Percentiles rank a stretch among this genome's conserved stretches.
phyloP scores from a whole-genome alignment of 2,888 invertebrate genomes.

The Scaptomyza flava region DNA sequence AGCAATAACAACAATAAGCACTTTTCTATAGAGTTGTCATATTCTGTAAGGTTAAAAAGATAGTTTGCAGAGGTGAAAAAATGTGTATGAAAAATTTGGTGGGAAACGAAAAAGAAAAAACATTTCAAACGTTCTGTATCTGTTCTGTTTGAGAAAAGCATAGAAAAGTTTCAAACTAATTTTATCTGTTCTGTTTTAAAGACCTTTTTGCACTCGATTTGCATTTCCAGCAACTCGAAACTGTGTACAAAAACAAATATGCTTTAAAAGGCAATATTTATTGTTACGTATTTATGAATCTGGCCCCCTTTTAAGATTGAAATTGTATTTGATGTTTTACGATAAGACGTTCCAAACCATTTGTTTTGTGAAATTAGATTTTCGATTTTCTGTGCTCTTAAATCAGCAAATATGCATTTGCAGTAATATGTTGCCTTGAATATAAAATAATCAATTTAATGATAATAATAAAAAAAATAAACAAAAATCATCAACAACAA shows the following conservation, averaged over 20 bases:
- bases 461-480: slow-evolving; percentile 19
- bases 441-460: not conserved
- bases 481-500: slow-evolving; percentile 40
- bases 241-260: not conserved
- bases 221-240: slow-evolving; percentile 21
- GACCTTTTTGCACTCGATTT: slow-evolving; percentile 45
- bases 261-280: slow-evolving; percentile 3
- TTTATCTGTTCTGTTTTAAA: slow-evolving; percentile 17
- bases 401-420: slow-evolving; percentile 30
- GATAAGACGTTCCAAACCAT: slow-evolving; percentile 59
- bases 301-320: slow-evolving; percentile 6
- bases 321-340: slow-evolving; percentile 44
- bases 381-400: slow-evolving; percentile 10
- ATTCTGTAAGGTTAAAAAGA: too few relatives aligned
- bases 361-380: slow-evolving; percentile 29
- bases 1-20: not conserved
- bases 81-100: not conserved
- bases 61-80: too few relatives aligned
- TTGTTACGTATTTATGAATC: slow-evolving; percentile 17
- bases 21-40: not conserved
- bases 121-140: too few relatives aligned
- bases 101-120: not conserved
- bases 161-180: slow-evolving; percentile 13
- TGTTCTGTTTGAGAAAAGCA: slow-evolving; percentile 13
- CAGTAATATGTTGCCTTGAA: slow-evolving; percentile 72